These are phyloP conservation scores for Clarias batrachus DNA, from an alignment of 2,113 vertebrate species.

Conservation along the genomic window DNA sequence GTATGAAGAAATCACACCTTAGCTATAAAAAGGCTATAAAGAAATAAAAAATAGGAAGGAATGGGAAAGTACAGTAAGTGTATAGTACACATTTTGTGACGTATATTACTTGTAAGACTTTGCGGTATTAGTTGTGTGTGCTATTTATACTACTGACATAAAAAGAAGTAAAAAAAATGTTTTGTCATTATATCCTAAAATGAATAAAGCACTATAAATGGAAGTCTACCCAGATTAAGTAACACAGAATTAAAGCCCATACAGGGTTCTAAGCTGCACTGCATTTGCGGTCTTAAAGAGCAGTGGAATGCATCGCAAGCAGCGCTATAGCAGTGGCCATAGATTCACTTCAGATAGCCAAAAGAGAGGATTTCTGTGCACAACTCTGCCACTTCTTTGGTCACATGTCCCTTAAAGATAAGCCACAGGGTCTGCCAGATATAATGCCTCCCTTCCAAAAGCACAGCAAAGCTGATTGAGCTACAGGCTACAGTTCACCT, in stretches of 20 bases:
- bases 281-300: neutral
- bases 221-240: neutral
- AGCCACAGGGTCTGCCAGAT: constrained; percentile 20
- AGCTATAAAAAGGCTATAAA: neutral
- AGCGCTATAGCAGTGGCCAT: neutral
- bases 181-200: neutral
- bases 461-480: constrained; percentile 26
- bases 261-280: neutral
- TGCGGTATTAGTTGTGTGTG: neutral
- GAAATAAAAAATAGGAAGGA: neutral
- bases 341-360: neutral
- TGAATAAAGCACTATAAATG: neutral
- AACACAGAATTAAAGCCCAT: neutral
- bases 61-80: neutral
- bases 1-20: too few species aligned
- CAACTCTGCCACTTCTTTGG: neutral
- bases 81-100: neutral
- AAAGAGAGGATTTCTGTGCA: neutral
- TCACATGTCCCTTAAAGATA: constrained; percentile 38
- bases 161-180: too few species aligned
- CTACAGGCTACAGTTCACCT: constrained; percentile 30
- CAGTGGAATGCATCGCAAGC: neutral
- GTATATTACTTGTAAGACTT: too few species aligned
- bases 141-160: neutral
- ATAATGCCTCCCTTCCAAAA: constrained; percentile 10